These are phyloP conservation scores for Diachasmimorpha longicaudata DNA, from an alignment of 1,140 invertebrate species.

Conservation along the genomic window DNA sequence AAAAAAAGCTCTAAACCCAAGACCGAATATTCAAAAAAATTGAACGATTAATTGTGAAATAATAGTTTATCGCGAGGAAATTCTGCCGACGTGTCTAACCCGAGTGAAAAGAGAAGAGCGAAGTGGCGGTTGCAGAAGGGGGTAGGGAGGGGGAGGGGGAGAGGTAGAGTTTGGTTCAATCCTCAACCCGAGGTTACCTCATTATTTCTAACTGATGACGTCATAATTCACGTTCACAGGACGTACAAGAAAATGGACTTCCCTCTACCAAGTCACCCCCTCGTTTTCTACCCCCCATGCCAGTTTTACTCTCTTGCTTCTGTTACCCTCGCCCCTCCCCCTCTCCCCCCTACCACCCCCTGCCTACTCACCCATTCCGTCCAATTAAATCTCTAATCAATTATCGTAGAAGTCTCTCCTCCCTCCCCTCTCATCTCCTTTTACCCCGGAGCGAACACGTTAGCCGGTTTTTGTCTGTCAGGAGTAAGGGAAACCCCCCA, in stretches of 20 bases:
- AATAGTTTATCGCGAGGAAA: constrained; percentile 45
- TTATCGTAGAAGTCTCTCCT: constrained; percentile 29
- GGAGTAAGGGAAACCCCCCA: neutral
- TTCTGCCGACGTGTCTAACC: constrained; percentile 39
- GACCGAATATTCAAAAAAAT: neutral
- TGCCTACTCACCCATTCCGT: constrained; percentile 42
- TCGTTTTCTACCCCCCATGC: neutral
- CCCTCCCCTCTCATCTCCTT: neutral
- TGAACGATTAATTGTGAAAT: constrained; percentile 45
- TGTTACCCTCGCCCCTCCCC: constrained; percentile 37
- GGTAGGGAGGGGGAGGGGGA: neutral
- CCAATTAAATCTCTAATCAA: constrained; percentile 53
- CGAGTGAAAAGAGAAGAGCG: neutral
- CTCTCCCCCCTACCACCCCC: constrained; percentile 39
- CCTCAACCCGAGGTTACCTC: constrained; percentile 45
- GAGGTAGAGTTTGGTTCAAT: constrained; percentile 13
- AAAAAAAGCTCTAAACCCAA: neutral
- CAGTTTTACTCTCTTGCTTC: neutral
- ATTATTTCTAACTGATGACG: constrained; percentile 53
- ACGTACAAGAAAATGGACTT: constrained; percentile 56
- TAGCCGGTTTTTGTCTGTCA: constrained; percentile 14
- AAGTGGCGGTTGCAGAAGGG: neutral
- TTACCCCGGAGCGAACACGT: neutral
- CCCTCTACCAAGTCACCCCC: constrained; percentile 30
- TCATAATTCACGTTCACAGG: constrained; percentile 51